Evolutionary conservation across 2,113 vertebrate genomes (phyloP).

Genomic region (Leptocoma aspasia): DNA sequence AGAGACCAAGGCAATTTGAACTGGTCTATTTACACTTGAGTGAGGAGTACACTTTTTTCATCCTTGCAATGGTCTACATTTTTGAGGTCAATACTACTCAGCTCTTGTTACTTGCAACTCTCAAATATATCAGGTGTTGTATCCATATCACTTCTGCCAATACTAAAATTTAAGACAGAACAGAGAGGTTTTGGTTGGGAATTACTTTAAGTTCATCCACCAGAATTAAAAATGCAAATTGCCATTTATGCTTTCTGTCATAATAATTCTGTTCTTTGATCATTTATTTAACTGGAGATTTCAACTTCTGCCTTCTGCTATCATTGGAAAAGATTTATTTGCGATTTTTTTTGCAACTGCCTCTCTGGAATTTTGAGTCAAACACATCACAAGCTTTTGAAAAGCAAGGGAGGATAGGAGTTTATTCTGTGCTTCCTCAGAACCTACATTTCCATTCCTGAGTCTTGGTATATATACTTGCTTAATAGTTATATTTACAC

Average conservation of each 20-base stretch:
- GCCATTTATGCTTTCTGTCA: neutral
- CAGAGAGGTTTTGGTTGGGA: neutral
- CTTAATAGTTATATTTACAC: neutral
- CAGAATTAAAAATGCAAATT: neutral
- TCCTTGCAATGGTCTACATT: neutral
- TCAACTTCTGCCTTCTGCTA: neutral
- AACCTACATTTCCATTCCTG: neutral
- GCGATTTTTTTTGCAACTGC: neutral
- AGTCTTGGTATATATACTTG: neutral
- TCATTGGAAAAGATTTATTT: neutral
- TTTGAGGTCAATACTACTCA: neutral
- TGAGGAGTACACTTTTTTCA: neutral
- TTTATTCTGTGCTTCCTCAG: neutral
- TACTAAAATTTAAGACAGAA: neutral
- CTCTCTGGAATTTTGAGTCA: neutral
- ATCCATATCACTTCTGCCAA: neutral
- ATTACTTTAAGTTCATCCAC: neutral
- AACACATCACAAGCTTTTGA: neutral
- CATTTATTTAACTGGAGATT: neutral
- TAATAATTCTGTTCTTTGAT: neutral
- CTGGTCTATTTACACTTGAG: neutral
- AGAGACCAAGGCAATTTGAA: neutral
- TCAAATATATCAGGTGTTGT: neutral
- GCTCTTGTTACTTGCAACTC: neutral
- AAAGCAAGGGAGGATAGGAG: neutral